These are phyloP conservation scores for Heterodera schachtii DNA, from an alignment of 1,140 invertebrate species.

Conservation along the genomic window DNA sequence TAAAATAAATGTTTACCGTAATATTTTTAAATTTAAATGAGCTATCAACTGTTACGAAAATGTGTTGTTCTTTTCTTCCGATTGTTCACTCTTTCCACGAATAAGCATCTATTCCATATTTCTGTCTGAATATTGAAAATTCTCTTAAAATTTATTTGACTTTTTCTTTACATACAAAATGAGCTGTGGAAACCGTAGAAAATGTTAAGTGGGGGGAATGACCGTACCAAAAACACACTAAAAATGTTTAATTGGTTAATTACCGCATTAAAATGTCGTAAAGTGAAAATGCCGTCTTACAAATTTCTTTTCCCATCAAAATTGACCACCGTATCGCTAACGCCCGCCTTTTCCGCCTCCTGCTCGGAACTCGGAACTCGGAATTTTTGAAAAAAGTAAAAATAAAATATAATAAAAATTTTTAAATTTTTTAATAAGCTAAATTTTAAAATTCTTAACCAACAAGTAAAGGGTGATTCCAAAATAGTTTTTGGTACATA, in stretches of 20 bases:
- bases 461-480: no score
- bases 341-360: conserved; percentile 59
- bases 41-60: no score
- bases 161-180: conserved; percentile 46
- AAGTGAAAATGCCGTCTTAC: no score
- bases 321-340: conserved; percentile 58
- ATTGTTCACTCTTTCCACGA: conserved; percentile 48
- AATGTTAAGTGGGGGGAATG: conserved; percentile 60
- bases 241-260: neutral
- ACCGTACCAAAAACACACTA: conserved; percentile 60
- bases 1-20: no score
- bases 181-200: conserved; percentile 64
- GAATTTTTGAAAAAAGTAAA: no score
- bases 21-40: no score
- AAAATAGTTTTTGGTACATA: no score
- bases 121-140: conserved; percentile 48
- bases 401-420: no score
- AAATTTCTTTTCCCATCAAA: conserved; percentile 63
- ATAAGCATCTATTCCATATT: conserved; percentile 63
- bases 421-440: no score
- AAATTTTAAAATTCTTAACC: no score
- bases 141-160: neutral
- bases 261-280: neutral
- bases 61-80: no score
- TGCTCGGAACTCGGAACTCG: no score